A percentile compares a stretch with the other conserved stretches of the same genome.
Evolutionary conservation across 2,113 vertebrate genomes (phyloP).

Genomic region (Sisor rabdophorus): DNA sequence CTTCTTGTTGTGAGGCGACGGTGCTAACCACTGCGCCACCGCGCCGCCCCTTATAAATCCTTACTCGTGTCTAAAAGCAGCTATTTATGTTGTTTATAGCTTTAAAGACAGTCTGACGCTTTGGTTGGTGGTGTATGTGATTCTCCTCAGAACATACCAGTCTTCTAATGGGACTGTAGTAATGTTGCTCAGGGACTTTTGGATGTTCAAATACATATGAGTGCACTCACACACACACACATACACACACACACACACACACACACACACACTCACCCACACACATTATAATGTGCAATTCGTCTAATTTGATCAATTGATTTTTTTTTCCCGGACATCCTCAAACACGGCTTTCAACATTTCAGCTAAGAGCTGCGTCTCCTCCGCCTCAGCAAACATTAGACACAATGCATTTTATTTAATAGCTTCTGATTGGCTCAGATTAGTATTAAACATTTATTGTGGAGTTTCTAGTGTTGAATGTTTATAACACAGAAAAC

Average conservation of each 20-base stretch:
- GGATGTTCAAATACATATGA: neutral
- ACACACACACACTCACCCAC: conserved; percentile 12
- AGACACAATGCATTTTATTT: neutral
- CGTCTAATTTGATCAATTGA: neutral
- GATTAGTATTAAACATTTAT: no score
- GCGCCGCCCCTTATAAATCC: no score
- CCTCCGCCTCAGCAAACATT: neutral
- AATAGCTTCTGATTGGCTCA: neutral
- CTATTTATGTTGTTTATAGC: neutral
- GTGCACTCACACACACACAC: neutral
- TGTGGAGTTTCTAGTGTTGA: no score
- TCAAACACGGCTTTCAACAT: neutral
- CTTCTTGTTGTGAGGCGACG: no score
- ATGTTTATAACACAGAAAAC: no score
- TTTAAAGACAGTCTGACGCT: neutral
- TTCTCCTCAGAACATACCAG: neutral
- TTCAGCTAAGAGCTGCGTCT: neutral
- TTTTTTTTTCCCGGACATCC: neutral
- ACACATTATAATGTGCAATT: neutral
- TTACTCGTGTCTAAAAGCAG: no score
- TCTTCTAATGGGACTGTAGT: conserved; percentile 6
- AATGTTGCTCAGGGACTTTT: neutral
- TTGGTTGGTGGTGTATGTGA: neutral
- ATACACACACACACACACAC: neutral
- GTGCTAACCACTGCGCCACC: no score